phyloP scores from a whole-genome alignment of 2,888 invertebrate species.

The Subacronicta megacephala region DNA sequence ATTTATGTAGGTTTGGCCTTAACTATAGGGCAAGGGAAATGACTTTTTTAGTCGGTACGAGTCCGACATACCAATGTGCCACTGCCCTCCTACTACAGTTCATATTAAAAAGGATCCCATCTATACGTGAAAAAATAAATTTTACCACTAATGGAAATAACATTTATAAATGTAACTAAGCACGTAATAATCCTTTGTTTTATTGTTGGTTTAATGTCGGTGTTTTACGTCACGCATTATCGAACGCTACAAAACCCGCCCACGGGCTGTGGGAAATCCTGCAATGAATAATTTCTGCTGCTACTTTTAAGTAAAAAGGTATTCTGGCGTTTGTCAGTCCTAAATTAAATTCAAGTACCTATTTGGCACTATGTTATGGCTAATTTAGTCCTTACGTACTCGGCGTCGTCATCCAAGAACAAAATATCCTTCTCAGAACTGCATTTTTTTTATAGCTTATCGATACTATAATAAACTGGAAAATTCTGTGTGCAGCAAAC shows the following conservation, averaged over 20 bases:
- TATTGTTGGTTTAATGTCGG: slow-evolving; percentile 25
- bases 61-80: too few species aligned
- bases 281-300: slow-evolving; percentile 47
- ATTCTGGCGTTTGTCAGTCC: slow-evolving; percentile 20
- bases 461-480: not conserved
- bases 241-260: slow-evolving; percentile 38
- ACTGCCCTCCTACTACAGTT: too few species aligned
- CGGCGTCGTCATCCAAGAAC: too few species aligned
- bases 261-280: slow-evolving; percentile 44
- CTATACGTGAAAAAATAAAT: too few species aligned
- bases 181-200: slow-evolving; percentile 27
- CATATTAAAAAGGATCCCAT: too few species aligned
- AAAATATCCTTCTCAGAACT: too few species aligned
- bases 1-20: too few species aligned
- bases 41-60: too few species aligned
- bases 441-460: slow-evolving; percentile 4
- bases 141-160: slow-evolving; percentile 12
- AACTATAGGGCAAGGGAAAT: too few species aligned
- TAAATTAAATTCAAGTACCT: slow-evolving; percentile 20
- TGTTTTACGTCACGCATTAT: slow-evolving; percentile 36
- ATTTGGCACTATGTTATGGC: not conserved
- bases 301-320: slow-evolving; percentile 19
- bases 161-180: slow-evolving; percentile 9
- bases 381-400: not conserved
- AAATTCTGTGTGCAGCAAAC: too few species aligned